Percentiles rank a stretch among this genome's conserved stretches.
These are phyloP conservation scores for Nothocercus nigrocapillus DNA, from an alignment of 2,113 vertebrate species.

Conservation along the genomic window DNA sequence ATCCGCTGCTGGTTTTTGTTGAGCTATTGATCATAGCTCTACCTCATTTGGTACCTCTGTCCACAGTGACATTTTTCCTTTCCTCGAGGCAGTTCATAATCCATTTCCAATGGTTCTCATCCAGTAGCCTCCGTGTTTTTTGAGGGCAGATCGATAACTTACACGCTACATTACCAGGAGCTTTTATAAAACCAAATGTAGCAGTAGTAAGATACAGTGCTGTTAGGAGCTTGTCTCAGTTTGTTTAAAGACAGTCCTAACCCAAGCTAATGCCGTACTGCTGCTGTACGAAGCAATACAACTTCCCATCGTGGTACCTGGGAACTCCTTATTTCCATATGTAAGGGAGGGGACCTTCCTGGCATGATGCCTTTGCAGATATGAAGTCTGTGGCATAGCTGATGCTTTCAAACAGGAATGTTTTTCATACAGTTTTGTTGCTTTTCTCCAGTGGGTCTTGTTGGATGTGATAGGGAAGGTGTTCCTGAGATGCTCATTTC, in stretches of 20 bases:
- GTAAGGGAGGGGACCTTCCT: neutral
- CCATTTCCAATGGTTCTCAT: neutral
- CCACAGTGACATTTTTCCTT: neutral
- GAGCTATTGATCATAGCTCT: neutral
- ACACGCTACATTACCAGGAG: neutral
- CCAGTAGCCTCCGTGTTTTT: fast-evolving
- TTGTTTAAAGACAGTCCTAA: neutral
- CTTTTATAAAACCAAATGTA: neutral
- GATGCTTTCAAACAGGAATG: fast-evolving
- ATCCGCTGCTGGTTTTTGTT: neutral
- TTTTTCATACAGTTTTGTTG: neutral
- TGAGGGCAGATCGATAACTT: neutral
- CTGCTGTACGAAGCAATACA: neutral
- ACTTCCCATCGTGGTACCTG: neutral
- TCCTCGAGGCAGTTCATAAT: slow-evolving; percentile 23
- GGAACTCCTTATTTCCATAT: neutral
- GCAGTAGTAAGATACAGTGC: fast-evolving
- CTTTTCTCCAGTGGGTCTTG: neutral
- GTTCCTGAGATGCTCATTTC: neutral
- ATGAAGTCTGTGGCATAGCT: neutral
- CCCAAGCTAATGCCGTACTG: neutral
- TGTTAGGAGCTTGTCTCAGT: neutral
- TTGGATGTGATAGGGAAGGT: neutral
- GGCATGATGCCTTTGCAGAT: neutral
- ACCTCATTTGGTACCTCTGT: neutral